phyloP scores from a whole-genome alignment of 2,113 vertebrate genomes.

The Lathamus discolor region DNA sequence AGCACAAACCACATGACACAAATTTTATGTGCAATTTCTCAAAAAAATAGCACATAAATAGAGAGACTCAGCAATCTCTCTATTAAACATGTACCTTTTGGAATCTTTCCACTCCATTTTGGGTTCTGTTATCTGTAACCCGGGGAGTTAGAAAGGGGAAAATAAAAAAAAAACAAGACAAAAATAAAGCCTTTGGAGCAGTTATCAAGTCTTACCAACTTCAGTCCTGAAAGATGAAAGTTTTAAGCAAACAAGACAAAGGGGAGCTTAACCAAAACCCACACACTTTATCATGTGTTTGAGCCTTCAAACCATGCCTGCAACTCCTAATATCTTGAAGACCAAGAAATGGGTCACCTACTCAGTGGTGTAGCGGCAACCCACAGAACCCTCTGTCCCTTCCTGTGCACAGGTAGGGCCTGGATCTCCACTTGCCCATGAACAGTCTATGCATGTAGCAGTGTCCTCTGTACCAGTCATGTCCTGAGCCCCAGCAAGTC shows the following conservation, averaged over 20 bases:
- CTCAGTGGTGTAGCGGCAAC: not conserved
- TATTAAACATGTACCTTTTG: not conserved
- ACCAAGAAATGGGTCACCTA: not conserved
- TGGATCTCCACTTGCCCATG: not conserved
- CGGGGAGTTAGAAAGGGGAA: not conserved
- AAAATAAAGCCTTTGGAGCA: not conserved
- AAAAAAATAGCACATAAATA: not conserved
- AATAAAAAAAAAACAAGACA: not conserved
- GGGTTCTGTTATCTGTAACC: not conserved
- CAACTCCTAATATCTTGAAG: not conserved
- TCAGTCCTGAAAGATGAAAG: not conserved
- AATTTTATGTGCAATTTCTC: not conserved
- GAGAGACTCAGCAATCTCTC: not conserved
- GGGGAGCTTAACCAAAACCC: not conserved
- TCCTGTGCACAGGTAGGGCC: not conserved
- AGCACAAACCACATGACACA: not conserved
- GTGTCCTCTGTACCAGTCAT: not conserved
- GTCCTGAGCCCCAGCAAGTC: not conserved
- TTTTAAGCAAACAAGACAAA: not conserved
- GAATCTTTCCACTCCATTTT: not conserved
- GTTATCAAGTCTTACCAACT: not conserved
- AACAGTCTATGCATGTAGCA: not conserved
- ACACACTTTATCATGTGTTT: not conserved
- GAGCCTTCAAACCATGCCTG: not conserved
- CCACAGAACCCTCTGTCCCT: not conserved